These are phyloP conservation scores for Gymnarchus niloticus DNA, from an alignment of 2,113 vertebrate genomes.

Conservation along the genomic window DNA sequence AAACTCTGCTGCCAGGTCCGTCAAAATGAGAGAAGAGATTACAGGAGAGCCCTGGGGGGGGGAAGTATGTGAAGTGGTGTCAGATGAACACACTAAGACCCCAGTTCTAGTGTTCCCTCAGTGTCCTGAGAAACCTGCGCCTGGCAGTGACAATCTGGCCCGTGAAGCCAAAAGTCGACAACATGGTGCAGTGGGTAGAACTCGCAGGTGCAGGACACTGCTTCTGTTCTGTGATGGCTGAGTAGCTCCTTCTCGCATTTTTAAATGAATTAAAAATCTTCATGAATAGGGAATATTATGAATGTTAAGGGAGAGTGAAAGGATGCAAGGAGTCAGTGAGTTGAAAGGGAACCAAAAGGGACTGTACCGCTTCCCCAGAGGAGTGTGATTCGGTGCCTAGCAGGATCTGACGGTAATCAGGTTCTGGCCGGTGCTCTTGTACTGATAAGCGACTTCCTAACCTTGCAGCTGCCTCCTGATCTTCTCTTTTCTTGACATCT, in stretches of 20 bases:
- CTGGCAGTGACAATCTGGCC: not conserved
- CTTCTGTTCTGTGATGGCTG: too few species aligned
- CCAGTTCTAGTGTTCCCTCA: not conserved
- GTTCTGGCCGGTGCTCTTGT: not conserved
- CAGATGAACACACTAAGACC: not conserved
- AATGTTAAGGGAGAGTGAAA: too few species aligned
- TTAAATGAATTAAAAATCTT: too few species aligned
- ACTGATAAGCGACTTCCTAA: not conserved
- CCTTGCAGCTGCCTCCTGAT: not conserved
- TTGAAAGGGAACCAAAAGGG: not conserved
- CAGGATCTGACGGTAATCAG: too few species aligned
- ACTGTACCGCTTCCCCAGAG: not conserved
- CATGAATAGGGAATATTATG: too few species aligned
- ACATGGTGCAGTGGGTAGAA: too few species aligned
- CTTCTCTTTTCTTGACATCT: not conserved
- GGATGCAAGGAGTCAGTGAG: not conserved
- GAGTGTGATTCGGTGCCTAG: too few species aligned
- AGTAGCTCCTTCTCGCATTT: too few species aligned
- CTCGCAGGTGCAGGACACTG: too few species aligned
- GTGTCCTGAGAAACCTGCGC: too few species aligned
- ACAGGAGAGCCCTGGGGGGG: not conserved
- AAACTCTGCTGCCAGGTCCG: not conserved
- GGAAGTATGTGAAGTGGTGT: not conserved
- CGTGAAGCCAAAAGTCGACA: not conserved
- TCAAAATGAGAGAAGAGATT: not conserved